A percentile compares a stretch with the other conserved stretches of the same genome.
Evolutionary conservation across 2,113 vertebrate species (phyloP).

Genomic region (Microcebus jonahi): DNA sequence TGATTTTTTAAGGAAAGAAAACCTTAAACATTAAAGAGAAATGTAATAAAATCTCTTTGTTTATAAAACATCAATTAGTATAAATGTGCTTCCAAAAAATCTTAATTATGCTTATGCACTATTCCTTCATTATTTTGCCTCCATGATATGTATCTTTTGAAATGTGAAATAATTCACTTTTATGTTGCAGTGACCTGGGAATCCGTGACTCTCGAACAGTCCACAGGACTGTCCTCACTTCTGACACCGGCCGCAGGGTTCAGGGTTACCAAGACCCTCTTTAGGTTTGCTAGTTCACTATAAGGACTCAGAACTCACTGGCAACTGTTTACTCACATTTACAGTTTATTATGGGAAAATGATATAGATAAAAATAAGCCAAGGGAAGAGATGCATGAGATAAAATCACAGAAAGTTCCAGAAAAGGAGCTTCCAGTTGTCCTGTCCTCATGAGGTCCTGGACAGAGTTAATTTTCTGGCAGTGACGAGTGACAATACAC

Average conservation of each 20-base stretch:
- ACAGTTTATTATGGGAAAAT: background rate
- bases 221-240: background rate
- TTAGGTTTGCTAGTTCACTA: background rate
- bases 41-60: background rate
- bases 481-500: fast-evolving
- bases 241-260: background rate
- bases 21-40: background rate
- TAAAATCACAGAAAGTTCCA: background rate
- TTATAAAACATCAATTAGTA: background rate
- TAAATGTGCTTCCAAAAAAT: background rate
- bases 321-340: background rate
- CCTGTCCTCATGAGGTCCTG: background rate
- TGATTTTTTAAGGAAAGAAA: conserved; percentile 5
- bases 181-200: background rate
- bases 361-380: background rate
- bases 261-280: background rate
- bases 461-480: background rate
- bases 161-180: background rate
- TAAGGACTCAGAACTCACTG: background rate
- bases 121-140: background rate
- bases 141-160: background rate
- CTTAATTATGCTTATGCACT: background rate
- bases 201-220: background rate
- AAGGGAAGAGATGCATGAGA: background rate
- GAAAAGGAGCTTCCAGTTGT: background rate